A percentile compares a stretch with the other conserved stretches of the same genome.
Conservation (phyloP, 1,140 invertebrate genomes). For the Heliconius congener region DNA sequence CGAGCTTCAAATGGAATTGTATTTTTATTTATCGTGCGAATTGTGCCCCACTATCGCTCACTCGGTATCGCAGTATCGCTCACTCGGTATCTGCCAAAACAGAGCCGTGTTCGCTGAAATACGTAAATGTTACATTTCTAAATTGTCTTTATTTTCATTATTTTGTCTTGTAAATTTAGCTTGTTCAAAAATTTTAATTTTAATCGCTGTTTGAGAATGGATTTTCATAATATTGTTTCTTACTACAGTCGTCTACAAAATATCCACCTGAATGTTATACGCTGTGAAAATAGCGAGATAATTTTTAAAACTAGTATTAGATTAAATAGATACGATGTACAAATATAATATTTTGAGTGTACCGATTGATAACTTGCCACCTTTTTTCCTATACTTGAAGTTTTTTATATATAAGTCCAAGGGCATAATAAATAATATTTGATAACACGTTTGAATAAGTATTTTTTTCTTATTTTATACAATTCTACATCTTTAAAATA, state of each 20-base stretch:
- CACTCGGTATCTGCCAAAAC: constrained; percentile 73
- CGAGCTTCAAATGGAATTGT: constrained; percentile 79
- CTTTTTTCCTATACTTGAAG: constrained; percentile 27
- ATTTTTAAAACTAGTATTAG: constrained; percentile 29
- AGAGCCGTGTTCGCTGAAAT: constrained; percentile 10
- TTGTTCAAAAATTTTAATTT: neutral
- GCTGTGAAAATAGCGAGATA: constrained; percentile 4
- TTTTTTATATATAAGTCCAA: constrained; percentile 25
- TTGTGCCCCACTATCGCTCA: constrained; percentile 74
- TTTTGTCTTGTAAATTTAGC: neutral
- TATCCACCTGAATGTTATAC: neutral
- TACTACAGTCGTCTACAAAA: neutral
- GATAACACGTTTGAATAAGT: constrained; percentile 24
- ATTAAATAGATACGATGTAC: constrained; percentile 43
- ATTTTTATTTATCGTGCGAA: constrained; percentile 81
- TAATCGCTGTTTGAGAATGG: neutral
- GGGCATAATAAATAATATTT: constrained; percentile 27
- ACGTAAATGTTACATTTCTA: constrained; percentile 12
- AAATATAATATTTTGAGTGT: constrained; percentile 38
- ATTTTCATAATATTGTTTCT: neutral
- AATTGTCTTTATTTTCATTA: neutral
- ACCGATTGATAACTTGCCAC: constrained; percentile 39
- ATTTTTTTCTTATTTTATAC: neutral
- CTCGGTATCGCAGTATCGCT: constrained; percentile 74
- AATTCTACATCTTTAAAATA: neutral